phyloP scores from a whole-genome alignment of 2,113 vertebrate genomes.

The Elaphurus davidianus region DNA sequence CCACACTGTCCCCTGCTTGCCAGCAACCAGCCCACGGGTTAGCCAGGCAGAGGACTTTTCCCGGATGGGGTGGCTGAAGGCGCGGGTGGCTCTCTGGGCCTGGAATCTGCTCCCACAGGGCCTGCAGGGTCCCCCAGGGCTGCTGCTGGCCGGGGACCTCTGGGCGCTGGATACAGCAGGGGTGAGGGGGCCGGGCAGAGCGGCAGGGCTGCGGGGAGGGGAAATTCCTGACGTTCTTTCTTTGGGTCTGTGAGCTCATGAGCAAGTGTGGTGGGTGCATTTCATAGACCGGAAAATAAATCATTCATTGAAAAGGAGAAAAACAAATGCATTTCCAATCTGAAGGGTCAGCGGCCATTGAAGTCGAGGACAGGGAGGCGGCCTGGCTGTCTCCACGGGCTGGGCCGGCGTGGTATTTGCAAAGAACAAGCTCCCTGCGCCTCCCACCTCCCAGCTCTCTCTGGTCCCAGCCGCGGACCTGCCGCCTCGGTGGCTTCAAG shows the following conservation, averaged over 20 bases:
- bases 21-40: neutral
- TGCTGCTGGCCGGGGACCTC: neutral
- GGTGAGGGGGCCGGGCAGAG: conserved; percentile 29
- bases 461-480: accelerated
- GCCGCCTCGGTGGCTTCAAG: accelerated
- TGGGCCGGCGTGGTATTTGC: accelerated
- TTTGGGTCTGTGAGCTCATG: conserved; percentile 44
- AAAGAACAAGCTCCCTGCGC: accelerated
- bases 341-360: neutral
- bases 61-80: neutral
- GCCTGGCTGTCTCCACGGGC: neutral
- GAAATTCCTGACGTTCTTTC: conserved; percentile 67
- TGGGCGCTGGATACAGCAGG: neutral
- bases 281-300: conserved; percentile 57
- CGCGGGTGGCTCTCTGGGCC: neutral
- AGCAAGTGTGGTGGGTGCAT: conserved; percentile 55
- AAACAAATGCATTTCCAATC: neutral
- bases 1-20: neutral
- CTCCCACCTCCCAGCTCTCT: accelerated
- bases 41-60: neutral
- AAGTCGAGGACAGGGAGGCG: neutral
- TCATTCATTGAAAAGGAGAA: neutral
- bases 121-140: neutral
- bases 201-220: neutral
- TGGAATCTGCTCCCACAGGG: conserved; percentile 5